phyloP scores from a whole-genome alignment of 92 coral and sea anemone genomes.

The Paramuricea clavata region DNA sequence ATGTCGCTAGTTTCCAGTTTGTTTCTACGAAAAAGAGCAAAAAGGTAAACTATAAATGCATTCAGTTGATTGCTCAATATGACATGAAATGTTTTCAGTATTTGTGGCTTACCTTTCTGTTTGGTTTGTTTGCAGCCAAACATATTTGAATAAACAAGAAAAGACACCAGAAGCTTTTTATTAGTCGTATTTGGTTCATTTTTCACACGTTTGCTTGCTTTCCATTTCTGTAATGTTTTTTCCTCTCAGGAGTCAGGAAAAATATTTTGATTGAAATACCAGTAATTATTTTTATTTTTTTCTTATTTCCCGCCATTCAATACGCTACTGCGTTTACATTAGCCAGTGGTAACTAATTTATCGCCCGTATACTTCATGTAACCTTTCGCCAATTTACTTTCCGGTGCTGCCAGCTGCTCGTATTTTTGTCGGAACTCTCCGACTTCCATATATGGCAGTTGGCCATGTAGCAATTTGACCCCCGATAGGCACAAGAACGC shows the following conservation, averaged over 20 bases:
- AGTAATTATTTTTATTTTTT: no score
- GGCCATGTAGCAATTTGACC: constrained; percentile 17
- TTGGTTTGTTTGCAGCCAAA: neutral
- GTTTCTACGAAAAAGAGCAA: no score
- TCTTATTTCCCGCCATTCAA: no score
- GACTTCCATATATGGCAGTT: constrained; percentile 14
- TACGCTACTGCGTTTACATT: no score
- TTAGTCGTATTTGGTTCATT: neutral
- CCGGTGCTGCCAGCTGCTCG: neutral
- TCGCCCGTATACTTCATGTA: no score
- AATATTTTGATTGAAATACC: neutral
- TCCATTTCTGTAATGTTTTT: neutral
- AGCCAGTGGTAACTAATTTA: no score
- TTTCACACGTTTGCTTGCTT: neutral
- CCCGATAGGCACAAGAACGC: neutral
- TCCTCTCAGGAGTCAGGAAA: no score
- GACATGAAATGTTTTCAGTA: no score
- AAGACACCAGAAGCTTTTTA: neutral
- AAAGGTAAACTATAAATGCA: no score
- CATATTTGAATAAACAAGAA: neutral
- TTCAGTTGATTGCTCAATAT: no score
- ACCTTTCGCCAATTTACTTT: no score
- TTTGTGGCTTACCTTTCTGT: constrained; percentile 1
- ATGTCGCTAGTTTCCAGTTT: no score
- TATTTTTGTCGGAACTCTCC: neutral